Evolutionary conservation across 2,113 vertebrate species (phyloP).

Genomic region (Rutilus rutilus): DNA sequence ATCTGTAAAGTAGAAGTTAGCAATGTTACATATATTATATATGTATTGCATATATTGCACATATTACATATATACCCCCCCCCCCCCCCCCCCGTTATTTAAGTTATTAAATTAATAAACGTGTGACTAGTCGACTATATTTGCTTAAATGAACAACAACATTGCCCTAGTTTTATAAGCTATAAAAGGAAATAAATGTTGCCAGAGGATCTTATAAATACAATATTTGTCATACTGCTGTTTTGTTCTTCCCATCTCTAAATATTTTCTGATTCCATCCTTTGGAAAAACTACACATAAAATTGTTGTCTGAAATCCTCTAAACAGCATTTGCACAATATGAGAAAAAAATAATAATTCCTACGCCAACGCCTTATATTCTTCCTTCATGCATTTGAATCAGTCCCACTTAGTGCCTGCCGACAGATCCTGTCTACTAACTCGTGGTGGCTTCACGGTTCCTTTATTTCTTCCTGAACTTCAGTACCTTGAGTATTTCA

Average conservation of each 20-base stretch:
- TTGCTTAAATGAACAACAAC: too few relatives aligned
- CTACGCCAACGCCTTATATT: not conserved
- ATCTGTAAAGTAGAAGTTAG: too few relatives aligned
- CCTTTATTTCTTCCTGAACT: constrained; percentile 3
- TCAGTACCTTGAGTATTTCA: not conserved
- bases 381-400: not conserved
- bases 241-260: not conserved
- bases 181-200: too few relatives aligned
- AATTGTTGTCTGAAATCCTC: not conserved
- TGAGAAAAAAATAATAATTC: not conserved
- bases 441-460: not conserved
- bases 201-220: too few relatives aligned
- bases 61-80: too few relatives aligned
- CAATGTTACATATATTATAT: too few relatives aligned
- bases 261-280: not conserved
- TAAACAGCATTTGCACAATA: not conserved
- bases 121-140: too few relatives aligned
- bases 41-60: too few relatives aligned
- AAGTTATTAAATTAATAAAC: too few relatives aligned
- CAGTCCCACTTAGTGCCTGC: not conserved
- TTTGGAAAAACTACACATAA: not conserved
- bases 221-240: too few relatives aligned
- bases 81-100: too few relatives aligned
- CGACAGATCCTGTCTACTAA: not conserved
- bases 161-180: too few relatives aligned